Evolutionary conservation across 35 echinoderm and acorn worm genomes (phyloP).

Genomic region (Heliocidaris erythrogramma): DNA sequence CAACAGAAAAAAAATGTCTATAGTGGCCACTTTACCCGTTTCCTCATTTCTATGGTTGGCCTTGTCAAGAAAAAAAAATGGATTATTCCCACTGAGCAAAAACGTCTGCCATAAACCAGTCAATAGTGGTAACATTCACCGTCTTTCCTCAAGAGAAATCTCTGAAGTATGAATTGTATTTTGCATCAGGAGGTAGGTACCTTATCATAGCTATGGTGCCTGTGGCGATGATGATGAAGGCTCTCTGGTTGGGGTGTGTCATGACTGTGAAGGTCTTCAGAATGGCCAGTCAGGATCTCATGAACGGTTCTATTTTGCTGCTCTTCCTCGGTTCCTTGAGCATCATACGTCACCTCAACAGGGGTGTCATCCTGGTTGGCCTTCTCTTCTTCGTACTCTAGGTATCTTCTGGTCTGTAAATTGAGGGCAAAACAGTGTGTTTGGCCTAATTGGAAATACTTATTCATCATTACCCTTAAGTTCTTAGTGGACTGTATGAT

Average conservation of each 20-base stretch:
- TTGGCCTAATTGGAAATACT: no score
- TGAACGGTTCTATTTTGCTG: background rate
- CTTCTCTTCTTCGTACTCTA: slow-evolving; percentile 5
- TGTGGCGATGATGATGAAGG: slow-evolving; percentile 10
- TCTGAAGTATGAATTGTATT: no score
- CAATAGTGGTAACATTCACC: background rate
- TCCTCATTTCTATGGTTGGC: no score
- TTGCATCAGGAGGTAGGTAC: background rate
- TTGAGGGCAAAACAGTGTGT: background rate
- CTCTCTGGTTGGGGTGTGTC: background rate
- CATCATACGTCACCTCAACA: background rate
- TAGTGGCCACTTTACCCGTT: no score
- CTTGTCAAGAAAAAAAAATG: background rate
- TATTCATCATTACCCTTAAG: no score
- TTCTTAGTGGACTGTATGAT: no score
- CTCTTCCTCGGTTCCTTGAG: no score
- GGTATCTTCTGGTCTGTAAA: slow-evolving; percentile 32
- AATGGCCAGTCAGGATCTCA: slow-evolving; percentile 26
- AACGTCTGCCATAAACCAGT: background rate
- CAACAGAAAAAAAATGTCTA: no score
- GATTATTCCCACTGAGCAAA: background rate
- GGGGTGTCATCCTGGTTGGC: background rate
- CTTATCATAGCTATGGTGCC: slow-evolving; percentile 1
- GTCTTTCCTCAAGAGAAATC: background rate
- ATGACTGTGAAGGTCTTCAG: background rate